Conservation (phyloP, 2,113 vertebrate species). For the Platysteira castanea region DNA sequence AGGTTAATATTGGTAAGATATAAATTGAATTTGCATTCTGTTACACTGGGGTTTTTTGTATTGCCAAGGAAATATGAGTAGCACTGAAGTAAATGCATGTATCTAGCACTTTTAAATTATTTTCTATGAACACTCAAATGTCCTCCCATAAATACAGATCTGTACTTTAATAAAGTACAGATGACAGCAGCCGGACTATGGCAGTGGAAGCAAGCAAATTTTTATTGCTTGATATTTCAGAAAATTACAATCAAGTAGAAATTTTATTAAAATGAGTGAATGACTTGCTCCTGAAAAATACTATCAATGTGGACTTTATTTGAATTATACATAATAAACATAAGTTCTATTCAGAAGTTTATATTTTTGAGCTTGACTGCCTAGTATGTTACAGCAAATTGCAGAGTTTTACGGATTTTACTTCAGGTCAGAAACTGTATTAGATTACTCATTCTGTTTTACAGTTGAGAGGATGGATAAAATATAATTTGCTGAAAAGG, state of each 20-base stretch:
- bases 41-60: background rate
- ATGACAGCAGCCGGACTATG: background rate
- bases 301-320: background rate
- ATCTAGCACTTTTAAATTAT: background rate
- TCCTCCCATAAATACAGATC: background rate
- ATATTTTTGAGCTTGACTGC: background rate
- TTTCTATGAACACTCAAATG: background rate
- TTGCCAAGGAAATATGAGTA: background rate
- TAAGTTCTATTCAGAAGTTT: background rate
- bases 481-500: conserved; percentile 1
- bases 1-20: background rate
- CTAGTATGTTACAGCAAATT: background rate
- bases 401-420: background rate
- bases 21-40: background rate
- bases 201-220: background rate
- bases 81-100: background rate
- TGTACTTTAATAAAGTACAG: background rate
- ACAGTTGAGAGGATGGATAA: conserved; percentile 37
- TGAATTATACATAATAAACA: background rate
- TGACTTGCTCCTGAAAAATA: background rate
- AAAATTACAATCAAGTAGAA: background rate
- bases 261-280: background rate
- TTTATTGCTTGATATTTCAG: background rate
- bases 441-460: conserved; percentile 29
- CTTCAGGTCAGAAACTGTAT: background rate